Evolutionary conservation across 2,113 vertebrate species (phyloP), one percentile per base, ranked within the genome.

Genomic region (Phodopus roborovskii): DNA sequence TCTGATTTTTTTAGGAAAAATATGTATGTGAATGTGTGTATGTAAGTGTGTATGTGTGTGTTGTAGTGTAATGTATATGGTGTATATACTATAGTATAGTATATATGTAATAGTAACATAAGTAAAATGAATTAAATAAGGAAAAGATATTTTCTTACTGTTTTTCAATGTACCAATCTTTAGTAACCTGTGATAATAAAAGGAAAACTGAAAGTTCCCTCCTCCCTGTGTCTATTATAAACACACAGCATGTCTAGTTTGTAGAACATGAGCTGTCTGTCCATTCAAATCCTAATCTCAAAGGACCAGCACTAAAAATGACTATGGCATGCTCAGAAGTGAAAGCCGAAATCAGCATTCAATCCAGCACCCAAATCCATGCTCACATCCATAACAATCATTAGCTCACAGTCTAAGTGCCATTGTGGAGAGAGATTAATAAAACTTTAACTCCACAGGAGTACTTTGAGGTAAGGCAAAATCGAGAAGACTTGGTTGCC

Each of bases 401-500:
- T 56, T 88, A 92, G 64, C 78, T 74, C n/a, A 56, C 42, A 36
- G 11, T 33, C 33, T 28, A 42, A 26, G 77, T 56, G 75, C 45
- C 88, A n/a, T 45, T 82, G 77, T 73, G 1, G 39, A 91, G 33
- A 88, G 48, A 86, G 12, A 90, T 4, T 50, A 88, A 11, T 19
- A 39, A 93, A 70, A 20, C 30, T 71, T 94, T 22, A 42, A 42
- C 68, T 3, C 30, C 78, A 24, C 10, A 73, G 88, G 90, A 95
- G 58, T 71, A 90, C 86, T 16, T 56, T 83, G 94, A 94, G 24
- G 78, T 85, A 94, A 94, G 30, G 75, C 60, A 94, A 91, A 96
- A 92, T 48, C 3, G 9, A 30, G 91, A 84, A 39, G 96, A 97
- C 4, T 19, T 50, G 48, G 4, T n/a, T 33, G 33, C 60, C 50